Evolutionary conservation across 2,797 vertebrate species (phyloP), one percentile per base, ranked within the genome.

Genomic region (Clarias pachynema): DNA sequence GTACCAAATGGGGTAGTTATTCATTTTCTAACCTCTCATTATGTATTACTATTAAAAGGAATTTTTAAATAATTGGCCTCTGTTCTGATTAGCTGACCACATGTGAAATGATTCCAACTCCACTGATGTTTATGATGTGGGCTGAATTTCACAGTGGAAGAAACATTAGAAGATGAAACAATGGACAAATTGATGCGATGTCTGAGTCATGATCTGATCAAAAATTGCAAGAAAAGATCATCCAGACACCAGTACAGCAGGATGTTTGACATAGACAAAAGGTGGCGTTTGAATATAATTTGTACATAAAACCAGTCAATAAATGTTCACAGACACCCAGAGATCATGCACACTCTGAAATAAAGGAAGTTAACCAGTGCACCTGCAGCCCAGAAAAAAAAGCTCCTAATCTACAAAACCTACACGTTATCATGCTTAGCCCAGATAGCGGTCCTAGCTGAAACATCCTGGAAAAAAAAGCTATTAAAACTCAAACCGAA

Each of bases 151-250:
- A 6, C 20, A 78, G 4, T 77, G 53, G 29, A 34, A 78, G 49
- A 37, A 78, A 57, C 8, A 31, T 53, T 59, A 22, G 56, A 78
- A 78, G 26, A 57, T 77, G 26, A 57, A 77, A 77, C 18, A 77
- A 77, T 24, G 0, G 22, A 78, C 73, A 31, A 20, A 75, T 57
- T 4, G 0, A 59, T 26, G 20, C 16, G 0, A 29, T 34, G 53
- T 34, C 12, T 59, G 18, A 57, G 20, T 22, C 26, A 34, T 56
- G 7, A 77, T 77, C 29, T 24, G 74, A 59, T 77, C 53, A 59
- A 78, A 31, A 57, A 57, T 20, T 18, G 44, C 31, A 2, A 57
- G 18, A 77, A 26, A 74, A 34, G 20, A 9, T 31, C 29, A 57
- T 5, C 16, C 49, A 56, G 10, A 5, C 0, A 26, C 53, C 0